Evolutionary conservation across 1,140 invertebrate species (phyloP), one percentile per base, ranked within the genome.

Genomic region (Cotesia vestalis): DNA sequence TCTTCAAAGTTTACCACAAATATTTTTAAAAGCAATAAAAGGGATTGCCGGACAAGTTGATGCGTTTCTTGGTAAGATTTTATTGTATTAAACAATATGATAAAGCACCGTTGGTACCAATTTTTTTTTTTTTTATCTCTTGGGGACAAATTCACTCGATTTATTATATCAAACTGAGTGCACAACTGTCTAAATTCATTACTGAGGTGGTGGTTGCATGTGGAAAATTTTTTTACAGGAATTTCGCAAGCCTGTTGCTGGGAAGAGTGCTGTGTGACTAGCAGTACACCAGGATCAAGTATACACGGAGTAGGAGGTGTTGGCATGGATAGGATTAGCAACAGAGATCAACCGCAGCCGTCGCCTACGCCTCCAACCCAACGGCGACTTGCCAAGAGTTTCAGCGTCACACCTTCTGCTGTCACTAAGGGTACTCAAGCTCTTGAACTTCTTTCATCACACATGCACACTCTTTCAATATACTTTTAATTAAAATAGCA

Each of bases 21-120:
- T 98, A 77, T 99, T 98, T 88, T 89, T 95, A 53, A 95, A 95
- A 86, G 95, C 97, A 8, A 97, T 99, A 88, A 94, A 94, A 86
- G 96, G 96, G 5, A 90, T 98, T 72, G 94, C 97, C 5, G 92
- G 92, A 52, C 92, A 98, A 82, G 96, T 98, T 9, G 97, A 99
- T 88, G 96, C 96, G 17, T 98, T 98, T 88, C 85, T 99, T 75
- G 97, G 96, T 97, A 90, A 89, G 88, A 61, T 61, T 53, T 62
- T 5, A 9, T 36, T 66, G 35, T 61, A 20, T 14, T 63, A 27
- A 51, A 57, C 52, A 77, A 40, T 63, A 77, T 27, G 72, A 74
- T 66, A 75, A 55, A 67, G 73, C 77, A 79, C 73, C 66, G 57
- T 36, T 59, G 6, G 11, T 46, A 8, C 11, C 6, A 46, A 9